Percentiles rank a stretch among this genome's conserved stretches.
phyloP scores from a whole-genome alignment of 2,888 invertebrate species.

The Dimorphilus gyrociliatus region DNA sequence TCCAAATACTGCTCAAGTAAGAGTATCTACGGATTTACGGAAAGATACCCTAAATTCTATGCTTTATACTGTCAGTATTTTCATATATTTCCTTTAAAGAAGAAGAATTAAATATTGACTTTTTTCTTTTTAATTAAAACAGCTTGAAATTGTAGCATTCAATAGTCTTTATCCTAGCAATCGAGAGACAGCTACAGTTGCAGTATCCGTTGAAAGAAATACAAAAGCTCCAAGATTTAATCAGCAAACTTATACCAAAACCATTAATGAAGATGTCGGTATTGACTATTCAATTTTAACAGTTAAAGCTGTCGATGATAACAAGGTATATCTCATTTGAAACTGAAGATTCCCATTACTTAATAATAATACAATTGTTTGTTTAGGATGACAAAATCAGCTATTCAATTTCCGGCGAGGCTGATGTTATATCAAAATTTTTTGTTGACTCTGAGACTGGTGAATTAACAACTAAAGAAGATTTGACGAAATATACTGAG shows the following conservation, averaged over 20 bases:
- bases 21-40: constrained; percentile 14
- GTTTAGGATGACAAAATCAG: no score
- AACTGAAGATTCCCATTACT: no score
- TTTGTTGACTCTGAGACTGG: no score
- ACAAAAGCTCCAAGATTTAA: constrained; percentile 55
- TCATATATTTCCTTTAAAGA: not conserved
- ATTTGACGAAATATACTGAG: no score
- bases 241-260: constrained; percentile 64
- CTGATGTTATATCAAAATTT: no score
- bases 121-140: constrained; percentile 4
- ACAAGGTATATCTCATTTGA: no score
- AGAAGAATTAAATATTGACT: not conserved
- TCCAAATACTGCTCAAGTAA: constrained; percentile 13
- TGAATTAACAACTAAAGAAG: constrained; percentile 48
- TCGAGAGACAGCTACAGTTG: constrained; percentile 14
- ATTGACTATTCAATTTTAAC: constrained; percentile 6
- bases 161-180: constrained; percentile 18
- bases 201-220: constrained; percentile 20
- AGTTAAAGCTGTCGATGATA: constrained; percentile 8
- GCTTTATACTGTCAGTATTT: constrained; percentile 15
- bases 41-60: constrained; percentile 15
- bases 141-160: constrained; percentile 23
- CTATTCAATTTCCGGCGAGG: no score
- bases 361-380: no score
- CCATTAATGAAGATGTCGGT: constrained; percentile 57